Evolutionary conservation across 2,797 vertebrate genomes (phyloP).

Genomic region (Pogoniulus pusillus): DNA sequence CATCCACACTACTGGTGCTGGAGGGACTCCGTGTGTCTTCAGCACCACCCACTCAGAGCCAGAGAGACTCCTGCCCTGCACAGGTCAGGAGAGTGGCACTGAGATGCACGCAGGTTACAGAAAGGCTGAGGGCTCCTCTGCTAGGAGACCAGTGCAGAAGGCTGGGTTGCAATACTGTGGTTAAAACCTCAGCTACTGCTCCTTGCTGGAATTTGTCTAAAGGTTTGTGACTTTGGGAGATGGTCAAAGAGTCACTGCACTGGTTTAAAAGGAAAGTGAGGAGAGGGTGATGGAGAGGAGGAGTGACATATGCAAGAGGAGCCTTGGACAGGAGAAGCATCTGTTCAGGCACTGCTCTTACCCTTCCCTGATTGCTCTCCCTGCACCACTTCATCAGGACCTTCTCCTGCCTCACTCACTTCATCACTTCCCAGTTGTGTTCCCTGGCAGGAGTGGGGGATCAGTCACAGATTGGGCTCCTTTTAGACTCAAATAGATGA

Average conservation of each 20-base stretch:
- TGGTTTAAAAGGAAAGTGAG: background rate
- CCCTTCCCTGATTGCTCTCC: background rate
- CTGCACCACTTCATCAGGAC: background rate
- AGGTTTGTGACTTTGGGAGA: background rate
- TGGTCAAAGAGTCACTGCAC: background rate
- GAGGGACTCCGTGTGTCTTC: background rate
- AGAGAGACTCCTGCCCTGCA: background rate
- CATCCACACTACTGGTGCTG: background rate
- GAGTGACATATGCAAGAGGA: background rate
- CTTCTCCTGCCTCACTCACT: background rate
- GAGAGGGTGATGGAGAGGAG: background rate
- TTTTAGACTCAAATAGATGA: background rate
- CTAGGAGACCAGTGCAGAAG: background rate
- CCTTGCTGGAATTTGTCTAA: background rate
- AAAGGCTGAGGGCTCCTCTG: background rate
- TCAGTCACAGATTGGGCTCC: background rate
- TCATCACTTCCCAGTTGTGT: slow-evolving; percentile 9
- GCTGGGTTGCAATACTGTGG: background rate
- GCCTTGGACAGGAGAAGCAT: background rate
- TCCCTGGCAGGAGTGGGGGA: background rate
- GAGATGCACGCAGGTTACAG: background rate
- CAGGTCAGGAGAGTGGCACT: background rate
- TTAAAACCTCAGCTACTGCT: background rate
- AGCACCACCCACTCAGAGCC: background rate
- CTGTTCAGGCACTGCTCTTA: background rate